A percentile compares a stretch with the other conserved stretches of the same genome.
phyloP scores from a whole-genome alignment of 2,797 vertebrate genomes.

The Orestias chungarensis region DNA sequence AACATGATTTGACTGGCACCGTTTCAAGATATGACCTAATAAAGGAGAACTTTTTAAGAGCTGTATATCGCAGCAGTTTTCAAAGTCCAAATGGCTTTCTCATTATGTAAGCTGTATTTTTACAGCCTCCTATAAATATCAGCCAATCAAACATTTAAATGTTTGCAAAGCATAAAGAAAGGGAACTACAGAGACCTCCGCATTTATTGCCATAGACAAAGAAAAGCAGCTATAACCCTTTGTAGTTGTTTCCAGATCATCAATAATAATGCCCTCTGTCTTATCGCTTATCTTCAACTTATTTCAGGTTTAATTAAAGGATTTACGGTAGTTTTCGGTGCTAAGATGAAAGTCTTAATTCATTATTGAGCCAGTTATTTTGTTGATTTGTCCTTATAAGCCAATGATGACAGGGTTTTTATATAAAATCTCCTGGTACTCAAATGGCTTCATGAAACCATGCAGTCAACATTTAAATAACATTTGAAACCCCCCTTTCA shows the following conservation, averaged over 20 bases:
- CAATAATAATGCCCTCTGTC: background rate
- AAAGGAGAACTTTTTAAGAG: constrained; percentile 8
- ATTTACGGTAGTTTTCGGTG: background rate
- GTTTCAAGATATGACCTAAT: constrained; percentile 9
- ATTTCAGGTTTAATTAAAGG: background rate
- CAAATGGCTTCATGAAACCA: background rate
- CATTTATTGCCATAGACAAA: background rate
- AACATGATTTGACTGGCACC: constrained; percentile 1
- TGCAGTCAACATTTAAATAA: background rate
- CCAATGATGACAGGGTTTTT: too few species aligned
- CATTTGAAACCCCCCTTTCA: too few species aligned
- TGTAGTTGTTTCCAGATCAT: background rate
- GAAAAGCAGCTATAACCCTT: background rate
- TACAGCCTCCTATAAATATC: constrained; percentile 3
- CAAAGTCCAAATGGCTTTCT: constrained; percentile 13
- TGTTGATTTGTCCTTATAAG: background rate
- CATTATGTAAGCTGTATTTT: constrained; percentile 8
- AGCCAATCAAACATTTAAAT: background rate
- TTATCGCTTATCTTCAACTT: background rate
- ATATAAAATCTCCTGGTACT: background rate
- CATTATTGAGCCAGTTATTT: too few species aligned
- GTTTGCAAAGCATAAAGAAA: background rate
- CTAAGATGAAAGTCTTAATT: too few species aligned
- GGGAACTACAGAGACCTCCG: background rate
- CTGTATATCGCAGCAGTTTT: constrained; percentile 15